phyloP scores from a whole-genome alignment of 2,888 invertebrate species.

The Spialia ferax region DNA sequence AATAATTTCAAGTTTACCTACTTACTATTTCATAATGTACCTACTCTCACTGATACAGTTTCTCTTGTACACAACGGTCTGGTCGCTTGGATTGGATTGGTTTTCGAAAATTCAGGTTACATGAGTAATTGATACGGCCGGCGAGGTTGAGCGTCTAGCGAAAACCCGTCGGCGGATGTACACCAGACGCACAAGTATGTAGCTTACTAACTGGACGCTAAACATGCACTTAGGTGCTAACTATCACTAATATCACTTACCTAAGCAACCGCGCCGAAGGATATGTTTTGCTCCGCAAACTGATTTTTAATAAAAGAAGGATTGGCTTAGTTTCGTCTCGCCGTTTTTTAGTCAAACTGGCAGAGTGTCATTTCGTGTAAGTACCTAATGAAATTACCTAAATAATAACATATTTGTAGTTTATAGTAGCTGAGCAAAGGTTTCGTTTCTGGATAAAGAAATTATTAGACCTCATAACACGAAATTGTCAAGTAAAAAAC shows the following conservation, averaged over 20 bases:
- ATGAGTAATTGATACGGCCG: slow-evolving; percentile 44
- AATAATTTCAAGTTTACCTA: not conserved
- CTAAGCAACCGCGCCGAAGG: not conserved
- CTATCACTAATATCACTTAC: slow-evolving; percentile 1
- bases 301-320: not conserved
- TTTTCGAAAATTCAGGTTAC: slow-evolving; percentile 40
- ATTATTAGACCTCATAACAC: too few species aligned
- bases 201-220: slow-evolving; percentile 57
- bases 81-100: slow-evolving; percentile 32
- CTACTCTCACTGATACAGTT: too few species aligned
- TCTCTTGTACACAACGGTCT: slow-evolving; percentile 7
- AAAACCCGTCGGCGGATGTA: slow-evolving; percentile 62
- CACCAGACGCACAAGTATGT: slow-evolving; percentile 59
- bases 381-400: too few species aligned
- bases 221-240: slow-evolving; percentile 4
- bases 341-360: too few species aligned
- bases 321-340: not conserved
- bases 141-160: slow-evolving; percentile 46
- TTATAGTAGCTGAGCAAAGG: not conserved
- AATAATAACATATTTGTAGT: not conserved
- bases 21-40: too few species aligned
- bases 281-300: not conserved
- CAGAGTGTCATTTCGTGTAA: too few species aligned
- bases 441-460: too few species aligned
- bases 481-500: too few species aligned